Conservation (phyloP, 2,113 vertebrate genomes). For the Himantopus leucocephalus region DNA sequence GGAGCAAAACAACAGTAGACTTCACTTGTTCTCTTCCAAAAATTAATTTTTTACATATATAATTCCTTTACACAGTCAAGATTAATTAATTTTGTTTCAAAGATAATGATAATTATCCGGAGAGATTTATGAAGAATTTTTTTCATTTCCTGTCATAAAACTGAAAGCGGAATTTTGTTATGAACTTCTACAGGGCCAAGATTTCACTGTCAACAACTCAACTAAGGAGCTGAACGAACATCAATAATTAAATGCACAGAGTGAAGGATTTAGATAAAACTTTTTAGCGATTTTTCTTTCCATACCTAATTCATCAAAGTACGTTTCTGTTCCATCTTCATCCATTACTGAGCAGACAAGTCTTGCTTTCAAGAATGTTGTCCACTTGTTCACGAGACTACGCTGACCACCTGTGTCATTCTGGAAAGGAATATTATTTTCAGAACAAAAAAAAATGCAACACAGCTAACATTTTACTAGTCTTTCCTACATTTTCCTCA, state of each 20-base stretch:
- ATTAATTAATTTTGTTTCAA: not conserved
- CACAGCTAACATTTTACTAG: not conserved
- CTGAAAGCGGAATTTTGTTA: not conserved
- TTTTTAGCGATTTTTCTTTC: not conserved
- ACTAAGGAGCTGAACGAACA: not conserved
- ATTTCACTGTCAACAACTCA: not conserved
- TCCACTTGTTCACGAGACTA: slow-evolving; percentile 98
- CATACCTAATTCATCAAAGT: slow-evolving; percentile 95
- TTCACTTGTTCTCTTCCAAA: not conserved
- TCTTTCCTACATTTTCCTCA: not conserved
- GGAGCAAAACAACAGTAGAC: not conserved
- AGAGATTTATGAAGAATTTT: not conserved
- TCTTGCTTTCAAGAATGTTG: slow-evolving; percentile 93
- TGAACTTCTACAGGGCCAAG: not conserved
- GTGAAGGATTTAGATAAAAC: not conserved
- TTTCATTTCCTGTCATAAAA: not conserved
- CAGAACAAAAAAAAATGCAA: not conserved
- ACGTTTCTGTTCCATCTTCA: slow-evolving; percentile 92
- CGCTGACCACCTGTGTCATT: slow-evolving; percentile 96
- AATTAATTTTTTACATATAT: not conserved
- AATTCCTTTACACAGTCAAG: not conserved
- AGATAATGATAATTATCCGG: not conserved
- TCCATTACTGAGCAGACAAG: slow-evolving; percentile 96
- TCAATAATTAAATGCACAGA: not conserved
- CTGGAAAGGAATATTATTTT: slow-evolving; percentile 72